Percentiles rank a stretch among this genome's conserved stretches.
Evolutionary conservation across 2,113 vertebrate species (phyloP).

Genomic region (Protomyctophum bolini): DNA sequence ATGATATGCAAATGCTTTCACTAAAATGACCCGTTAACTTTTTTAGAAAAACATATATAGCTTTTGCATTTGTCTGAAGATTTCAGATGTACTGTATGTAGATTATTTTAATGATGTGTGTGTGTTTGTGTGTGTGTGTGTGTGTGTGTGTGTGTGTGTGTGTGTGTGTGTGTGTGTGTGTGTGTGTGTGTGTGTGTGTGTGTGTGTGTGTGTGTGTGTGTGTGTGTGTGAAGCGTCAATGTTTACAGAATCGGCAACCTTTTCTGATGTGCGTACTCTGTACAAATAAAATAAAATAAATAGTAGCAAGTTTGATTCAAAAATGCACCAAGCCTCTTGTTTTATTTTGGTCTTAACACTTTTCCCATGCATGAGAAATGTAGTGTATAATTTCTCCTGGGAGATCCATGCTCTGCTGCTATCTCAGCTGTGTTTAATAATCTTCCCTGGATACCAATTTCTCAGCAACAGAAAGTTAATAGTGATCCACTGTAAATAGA

Average conservation of each 20-base stretch:
- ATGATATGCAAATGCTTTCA: no score
- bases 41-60: no score
- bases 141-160: conserved; percentile 1
- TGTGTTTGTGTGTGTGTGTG: no score
- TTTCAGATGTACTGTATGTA: no score
- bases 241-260: no score
- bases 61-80: no score
- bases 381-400: conserved; percentile 72
- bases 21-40: no score
- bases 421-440: conserved; percentile 73
- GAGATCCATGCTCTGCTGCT: conserved; percentile 65
- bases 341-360: conserved; percentile 23
- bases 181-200: background rate
- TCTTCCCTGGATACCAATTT: conserved; percentile 74
- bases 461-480: conserved; percentile 71
- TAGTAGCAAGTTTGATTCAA: no score
- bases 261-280: no score
- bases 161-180: background rate
- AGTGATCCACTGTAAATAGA: conserved; percentile 73
- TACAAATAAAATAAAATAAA: no score
- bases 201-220: conserved; percentile 25
- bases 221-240: conserved; percentile 14
- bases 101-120: no score
- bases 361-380: conserved; percentile 65
- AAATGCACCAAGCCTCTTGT: conserved; percentile 11